These are phyloP conservation scores for Bombus ignitus DNA, from an alignment of 1,140 invertebrate genomes.

Conservation along the genomic window DNA sequence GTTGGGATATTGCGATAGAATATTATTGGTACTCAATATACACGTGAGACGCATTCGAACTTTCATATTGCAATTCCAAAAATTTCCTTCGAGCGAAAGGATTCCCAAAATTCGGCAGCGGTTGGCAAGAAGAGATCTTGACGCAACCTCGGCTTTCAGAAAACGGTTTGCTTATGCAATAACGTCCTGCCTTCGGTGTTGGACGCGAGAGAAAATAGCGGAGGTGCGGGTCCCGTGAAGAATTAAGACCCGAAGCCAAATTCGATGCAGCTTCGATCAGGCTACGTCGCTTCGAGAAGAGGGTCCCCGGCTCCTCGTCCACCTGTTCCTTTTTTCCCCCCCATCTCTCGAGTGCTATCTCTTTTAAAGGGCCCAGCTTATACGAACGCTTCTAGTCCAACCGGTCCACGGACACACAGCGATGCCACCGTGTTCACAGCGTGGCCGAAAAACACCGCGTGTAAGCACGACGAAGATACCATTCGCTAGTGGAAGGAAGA, in stretches of 20 bases:
- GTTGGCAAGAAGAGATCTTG: not conserved
- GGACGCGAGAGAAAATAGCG: slow-evolving; percentile 7
- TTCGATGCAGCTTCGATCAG: slow-evolving; percentile 62
- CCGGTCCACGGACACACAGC: slow-evolving; percentile 66
- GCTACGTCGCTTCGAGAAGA: slow-evolving; percentile 33
- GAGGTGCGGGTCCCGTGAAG: slow-evolving; percentile 31
- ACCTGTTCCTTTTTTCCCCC: slow-evolving; percentile 59
- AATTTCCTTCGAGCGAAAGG: not conserved
- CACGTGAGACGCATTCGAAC: too few relatives aligned
- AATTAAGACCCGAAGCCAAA: slow-evolving; percentile 66
- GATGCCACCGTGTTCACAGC: slow-evolving; percentile 61
- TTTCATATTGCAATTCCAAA: not conserved
- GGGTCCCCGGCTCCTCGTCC: slow-evolving; percentile 32
- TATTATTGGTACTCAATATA: too few relatives aligned
- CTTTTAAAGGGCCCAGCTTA: slow-evolving; percentile 65
- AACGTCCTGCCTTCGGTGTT: not conserved
- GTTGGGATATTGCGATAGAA: too few relatives aligned
- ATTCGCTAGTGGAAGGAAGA: slow-evolving; percentile 24
- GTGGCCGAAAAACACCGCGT: slow-evolving; percentile 62
- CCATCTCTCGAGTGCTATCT: slow-evolving; percentile 66
- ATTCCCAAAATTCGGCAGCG: not conserved
- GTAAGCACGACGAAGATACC: slow-evolving; percentile 31
- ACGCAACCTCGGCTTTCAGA: not conserved
- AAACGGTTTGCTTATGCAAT: not conserved
- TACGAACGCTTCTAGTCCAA: slow-evolving; percentile 67